These are phyloP conservation scores for cattle (Bos taurus) DNA, from an alignment of 2,113 vertebrate species.

Conservation along the genomic window ARS-UCD2.0 NC_037343.1:44494501-44495000, in stretches of 20 bases:
- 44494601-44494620: background rate
- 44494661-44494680: background rate
- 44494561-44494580: background rate
- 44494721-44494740: background rate
- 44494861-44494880: background rate
- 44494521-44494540: background rate
- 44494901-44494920: background rate
- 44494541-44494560: background rate
- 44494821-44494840: background rate
- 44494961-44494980: background rate
- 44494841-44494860: background rate
- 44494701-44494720: background rate
- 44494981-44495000: background rate
- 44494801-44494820: background rate
- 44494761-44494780: background rate
- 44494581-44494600: background rate
- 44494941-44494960: fast-evolving
- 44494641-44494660: background rate
- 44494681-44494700: background rate
- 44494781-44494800: background rate
- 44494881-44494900: background rate
- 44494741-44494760: background rate
- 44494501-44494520: background rate
- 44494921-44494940: background rate
- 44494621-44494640: background rate